Evolutionary conservation across 2,797 vertebrate species (phyloP).

Genomic region (Rhabdomys pumilio): DNA sequence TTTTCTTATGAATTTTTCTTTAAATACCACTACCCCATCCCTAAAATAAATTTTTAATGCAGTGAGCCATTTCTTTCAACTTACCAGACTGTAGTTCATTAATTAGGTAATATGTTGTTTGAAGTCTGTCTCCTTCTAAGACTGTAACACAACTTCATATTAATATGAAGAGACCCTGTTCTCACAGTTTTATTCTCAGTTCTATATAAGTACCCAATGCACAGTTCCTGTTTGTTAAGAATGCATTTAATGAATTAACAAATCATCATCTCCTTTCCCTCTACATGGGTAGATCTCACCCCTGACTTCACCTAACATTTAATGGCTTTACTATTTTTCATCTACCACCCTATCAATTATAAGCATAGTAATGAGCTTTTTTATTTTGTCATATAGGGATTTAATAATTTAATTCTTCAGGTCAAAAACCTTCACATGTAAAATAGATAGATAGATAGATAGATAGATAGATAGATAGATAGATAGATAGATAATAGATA

Average conservation of each 20-base stretch:
- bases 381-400: slow-evolving; percentile 28
- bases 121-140: not conserved
- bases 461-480: no score
- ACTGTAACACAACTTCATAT: not conserved
- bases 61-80: not conserved
- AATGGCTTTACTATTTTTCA: not conserved
- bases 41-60: not conserved
- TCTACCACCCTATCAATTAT: not conserved
- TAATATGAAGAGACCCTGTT: not conserved
- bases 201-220: not conserved
- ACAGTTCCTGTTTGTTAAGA: slow-evolving; percentile 24
- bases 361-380: not conserved
- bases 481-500: not conserved
- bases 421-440: not conserved
- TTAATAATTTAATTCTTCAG: slow-evolving; percentile 23
- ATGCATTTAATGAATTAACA: slow-evolving; percentile 57
- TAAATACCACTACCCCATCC: not conserved
- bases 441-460: not conserved
- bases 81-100: slow-evolving; percentile 32
- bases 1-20: slow-evolving; percentile 29
- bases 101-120: slow-evolving; percentile 40
- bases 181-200: not conserved
- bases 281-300: not conserved
- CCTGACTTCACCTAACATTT: slow-evolving; percentile 19
- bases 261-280: slow-evolving; percentile 2